phyloP scores from a whole-genome alignment of 2,797 vertebrate species.

The Anabas testudineus region DNA sequence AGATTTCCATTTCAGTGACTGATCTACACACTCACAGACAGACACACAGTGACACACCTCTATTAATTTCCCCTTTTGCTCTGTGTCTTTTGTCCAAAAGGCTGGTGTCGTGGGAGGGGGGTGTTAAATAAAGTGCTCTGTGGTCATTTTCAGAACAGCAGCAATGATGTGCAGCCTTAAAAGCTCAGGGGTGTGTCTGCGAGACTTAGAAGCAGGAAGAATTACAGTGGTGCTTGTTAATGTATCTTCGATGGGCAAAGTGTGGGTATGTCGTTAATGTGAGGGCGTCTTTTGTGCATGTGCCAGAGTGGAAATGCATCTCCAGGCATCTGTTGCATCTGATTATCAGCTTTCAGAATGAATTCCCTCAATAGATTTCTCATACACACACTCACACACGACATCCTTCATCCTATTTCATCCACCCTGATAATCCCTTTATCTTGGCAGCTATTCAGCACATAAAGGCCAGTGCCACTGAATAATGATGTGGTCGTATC shows the following conservation, averaged over 20 bases:
- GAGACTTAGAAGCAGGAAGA: constrained; percentile 7
- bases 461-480: constrained; percentile 58
- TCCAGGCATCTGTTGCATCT: constrained; percentile 73
- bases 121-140: constrained; percentile 60
- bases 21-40: constrained; percentile 25
- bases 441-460: constrained; percentile 71
- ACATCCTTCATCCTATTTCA: constrained; percentile 52
- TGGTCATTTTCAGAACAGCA: constrained; percentile 27
- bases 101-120: constrained; percentile 45
- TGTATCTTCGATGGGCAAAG: constrained; percentile 9
- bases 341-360: constrained; percentile 61
- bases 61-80: constrained; percentile 40
- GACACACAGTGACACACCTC: constrained; percentile 24
- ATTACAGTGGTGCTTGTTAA: neutral
- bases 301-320: constrained; percentile 7
- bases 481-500: constrained; percentile 70
- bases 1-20: constrained; percentile 65
- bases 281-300: constrained; percentile 12
- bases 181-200: constrained; percentile 38
- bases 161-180: neutral
- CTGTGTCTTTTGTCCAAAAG: constrained; percentile 53
- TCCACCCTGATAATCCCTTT: constrained; percentile 73
- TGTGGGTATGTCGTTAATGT: neutral
- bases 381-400: constrained; percentile 20
- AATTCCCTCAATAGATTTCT: constrained; percentile 51